These are phyloP conservation scores for Leptodactylus fuscus DNA, from an alignment of 2,113 vertebrate genomes.

Conservation along the genomic window DNA sequence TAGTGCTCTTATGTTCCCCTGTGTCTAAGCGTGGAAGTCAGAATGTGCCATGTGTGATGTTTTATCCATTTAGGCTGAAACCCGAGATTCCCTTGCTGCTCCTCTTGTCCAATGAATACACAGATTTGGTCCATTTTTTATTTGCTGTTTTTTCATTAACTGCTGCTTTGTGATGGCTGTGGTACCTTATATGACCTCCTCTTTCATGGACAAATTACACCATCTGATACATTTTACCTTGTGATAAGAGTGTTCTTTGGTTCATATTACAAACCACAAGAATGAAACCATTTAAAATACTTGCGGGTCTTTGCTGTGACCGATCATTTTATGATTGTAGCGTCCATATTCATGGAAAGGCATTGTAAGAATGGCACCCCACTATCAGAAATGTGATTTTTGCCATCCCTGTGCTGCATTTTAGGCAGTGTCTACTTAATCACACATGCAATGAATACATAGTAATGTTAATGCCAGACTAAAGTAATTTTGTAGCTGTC, in stretches of 20 bases:
- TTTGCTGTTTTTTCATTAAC: conserved; percentile 40
- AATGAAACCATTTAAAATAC: background rate
- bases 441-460: background rate
- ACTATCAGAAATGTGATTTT: background rate
- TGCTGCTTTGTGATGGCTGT: conserved; percentile 25
- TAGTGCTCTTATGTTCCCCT: conserved; percentile 36
- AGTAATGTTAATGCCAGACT: background rate
- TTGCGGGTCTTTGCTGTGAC: background rate
- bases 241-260: background rate
- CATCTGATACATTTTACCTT: conserved; percentile 20
- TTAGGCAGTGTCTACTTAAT: background rate
- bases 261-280: conserved; percentile 14
- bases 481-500: too few species aligned
- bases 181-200: conserved; percentile 48
- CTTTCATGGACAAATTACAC: background rate
- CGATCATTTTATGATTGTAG: background rate
- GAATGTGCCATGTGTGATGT: conserved; percentile 53
- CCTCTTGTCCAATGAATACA: conserved; percentile 10
- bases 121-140: background rate
- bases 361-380: too few species aligned
- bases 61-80: conserved; percentile 59
- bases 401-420: background rate
- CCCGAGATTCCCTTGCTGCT: conserved; percentile 49
- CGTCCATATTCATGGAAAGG: background rate
- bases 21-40: conserved; percentile 31